Percentiles rank a stretch among this genome's conserved stretches.
Conservation (phyloP, 2,113 vertebrate species). For the Tonatia bakeri region DNA sequence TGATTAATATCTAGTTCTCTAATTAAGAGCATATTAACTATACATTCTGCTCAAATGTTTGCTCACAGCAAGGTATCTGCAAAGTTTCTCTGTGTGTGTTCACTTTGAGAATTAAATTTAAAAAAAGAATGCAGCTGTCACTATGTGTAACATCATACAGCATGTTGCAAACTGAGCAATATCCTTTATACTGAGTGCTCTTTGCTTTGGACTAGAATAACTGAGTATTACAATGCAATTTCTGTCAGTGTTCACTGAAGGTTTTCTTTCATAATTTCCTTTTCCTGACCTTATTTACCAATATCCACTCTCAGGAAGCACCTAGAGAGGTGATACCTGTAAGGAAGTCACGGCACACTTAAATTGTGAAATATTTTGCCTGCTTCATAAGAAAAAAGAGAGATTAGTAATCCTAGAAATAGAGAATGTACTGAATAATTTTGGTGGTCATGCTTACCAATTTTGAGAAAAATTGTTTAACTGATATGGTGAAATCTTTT, state of each 20-base stretch:
- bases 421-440: not conserved
- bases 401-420: not conserved
- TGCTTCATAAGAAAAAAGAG: not conserved
- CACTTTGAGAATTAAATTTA: not conserved
- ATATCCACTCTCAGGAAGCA: not conserved
- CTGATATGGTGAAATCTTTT: too few relatives aligned
- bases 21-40: not conserved
- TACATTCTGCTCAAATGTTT: not conserved
- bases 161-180: not conserved
- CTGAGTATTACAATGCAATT: not conserved
- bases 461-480: not conserved
- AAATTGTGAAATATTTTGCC: not conserved
- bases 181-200: accelerated
- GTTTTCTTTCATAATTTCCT: not conserved
- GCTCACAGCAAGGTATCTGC: not conserved
- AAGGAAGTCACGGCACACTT: not conserved
- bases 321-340: not conserved
- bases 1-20: not conserved
- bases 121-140: not conserved
- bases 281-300: not conserved
- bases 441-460: not conserved
- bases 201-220: not conserved
- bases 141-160: not conserved
- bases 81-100: not conserved
- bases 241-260: not conserved